Evolutionary conservation across 1,140 invertebrate species (phyloP).

Genomic region (Musca domestica): DNA sequence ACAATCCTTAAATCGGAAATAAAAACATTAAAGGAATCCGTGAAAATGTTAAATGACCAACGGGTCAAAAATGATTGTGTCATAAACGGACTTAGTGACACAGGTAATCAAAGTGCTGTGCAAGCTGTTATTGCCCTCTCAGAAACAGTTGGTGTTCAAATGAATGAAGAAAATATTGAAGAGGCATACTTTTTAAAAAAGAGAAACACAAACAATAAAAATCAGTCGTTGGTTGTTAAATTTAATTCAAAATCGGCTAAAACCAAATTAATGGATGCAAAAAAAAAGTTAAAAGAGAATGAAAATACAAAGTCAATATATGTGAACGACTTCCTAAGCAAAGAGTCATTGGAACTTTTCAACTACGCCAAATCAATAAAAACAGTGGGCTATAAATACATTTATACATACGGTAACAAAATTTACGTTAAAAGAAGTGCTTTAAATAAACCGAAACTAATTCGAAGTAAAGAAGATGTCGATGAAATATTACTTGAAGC

Average conservation of each 20-base stretch:
- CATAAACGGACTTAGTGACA: neutral
- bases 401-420: no score
- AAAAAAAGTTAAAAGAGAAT: neutral
- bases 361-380: neutral
- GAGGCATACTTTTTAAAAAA: no score
- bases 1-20: neutral
- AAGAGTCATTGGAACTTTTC: neutral
- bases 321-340: neutral
- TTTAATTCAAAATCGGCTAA: neutral
- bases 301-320: neutral
- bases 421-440: no score
- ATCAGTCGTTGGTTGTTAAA: neutral
- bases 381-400: neutral
- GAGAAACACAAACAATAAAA: neutral
- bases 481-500: neutral
- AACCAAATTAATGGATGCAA: neutral
- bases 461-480: no score
- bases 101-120: neutral
- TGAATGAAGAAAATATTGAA: no score
- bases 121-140: neutral
- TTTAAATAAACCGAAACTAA: no score
- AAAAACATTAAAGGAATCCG: neutral
- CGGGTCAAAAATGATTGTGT: no score
- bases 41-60: constrained; percentile 3
- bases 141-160: no score